A percentile compares a stretch with the other conserved stretches of the same genome.
phyloP scores from a whole-genome alignment of 2,888 invertebrate genomes.

The Mechanitis messenoides region DNA sequence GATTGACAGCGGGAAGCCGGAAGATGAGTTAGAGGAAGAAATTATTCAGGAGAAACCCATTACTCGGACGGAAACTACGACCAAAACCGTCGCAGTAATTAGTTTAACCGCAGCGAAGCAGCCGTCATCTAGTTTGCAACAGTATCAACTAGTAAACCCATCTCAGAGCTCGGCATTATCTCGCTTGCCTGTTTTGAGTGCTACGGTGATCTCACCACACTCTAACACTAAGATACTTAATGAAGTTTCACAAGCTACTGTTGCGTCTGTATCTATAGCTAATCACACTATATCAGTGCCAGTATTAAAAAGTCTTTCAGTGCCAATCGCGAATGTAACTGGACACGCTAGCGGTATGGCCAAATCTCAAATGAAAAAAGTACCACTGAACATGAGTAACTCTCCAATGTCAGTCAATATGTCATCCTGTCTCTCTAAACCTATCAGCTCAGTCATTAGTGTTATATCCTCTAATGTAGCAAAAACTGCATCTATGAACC shows the following conservation, averaged over 20 bases:
- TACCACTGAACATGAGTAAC: constrained; percentile 57
- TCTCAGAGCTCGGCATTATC: constrained; percentile 47
- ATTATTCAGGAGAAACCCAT: constrained; percentile 51
- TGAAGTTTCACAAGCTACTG: constrained; percentile 78
- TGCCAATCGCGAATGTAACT: constrained; percentile 51
- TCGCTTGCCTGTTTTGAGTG: constrained; percentile 60
- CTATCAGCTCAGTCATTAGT: constrained; percentile 68
- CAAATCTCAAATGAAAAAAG: constrained; percentile 56
- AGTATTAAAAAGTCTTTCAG: constrained; percentile 63
- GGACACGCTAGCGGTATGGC: constrained; percentile 41
- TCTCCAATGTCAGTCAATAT: constrained; percentile 56
- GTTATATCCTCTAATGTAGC: constrained; percentile 67
- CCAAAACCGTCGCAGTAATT: constrained; percentile 73
- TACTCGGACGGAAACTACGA: constrained; percentile 71
- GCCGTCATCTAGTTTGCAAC: constrained; percentile 56
- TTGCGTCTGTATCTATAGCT: constrained; percentile 71
- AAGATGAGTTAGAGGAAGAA: constrained; percentile 67
- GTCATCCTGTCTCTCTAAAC: constrained; percentile 59
- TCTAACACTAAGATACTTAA: constrained; percentile 68
- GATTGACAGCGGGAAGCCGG: constrained; percentile 78
- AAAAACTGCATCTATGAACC: constrained; percentile 57
- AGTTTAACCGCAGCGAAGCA: constrained; percentile 68
- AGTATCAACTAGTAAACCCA: constrained; percentile 65
- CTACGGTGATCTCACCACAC: constrained; percentile 57
- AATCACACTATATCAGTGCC: constrained; percentile 73